phyloP scores from a whole-genome alignment of 2,888 invertebrate species.

The Choreutis nemorana region DNA sequence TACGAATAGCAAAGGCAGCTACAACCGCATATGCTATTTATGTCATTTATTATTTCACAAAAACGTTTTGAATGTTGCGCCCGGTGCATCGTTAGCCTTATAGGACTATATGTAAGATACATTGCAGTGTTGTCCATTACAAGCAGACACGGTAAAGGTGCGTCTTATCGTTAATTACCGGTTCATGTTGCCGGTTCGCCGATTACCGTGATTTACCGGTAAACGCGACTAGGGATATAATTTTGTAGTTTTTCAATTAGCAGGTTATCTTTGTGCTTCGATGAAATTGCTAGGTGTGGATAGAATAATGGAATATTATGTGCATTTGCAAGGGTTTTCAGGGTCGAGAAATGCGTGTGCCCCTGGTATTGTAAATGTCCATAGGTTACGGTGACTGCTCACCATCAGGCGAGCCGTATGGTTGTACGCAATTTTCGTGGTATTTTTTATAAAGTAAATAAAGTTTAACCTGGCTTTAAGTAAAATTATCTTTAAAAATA shows the following conservation, averaged over 20 bases:
- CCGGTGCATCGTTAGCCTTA: background rate
- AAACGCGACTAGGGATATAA: conserved; percentile 16
- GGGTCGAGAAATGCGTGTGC: too few species aligned
- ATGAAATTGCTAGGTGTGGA: conserved; percentile 5
- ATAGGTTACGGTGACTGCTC: too few species aligned
- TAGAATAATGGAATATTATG: conserved; percentile 1
- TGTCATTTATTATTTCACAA: too few species aligned
- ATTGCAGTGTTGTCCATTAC: conserved; percentile 33
- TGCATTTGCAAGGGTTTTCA: conserved; percentile 1
- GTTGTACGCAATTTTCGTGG: too few species aligned
- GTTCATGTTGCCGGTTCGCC: conserved; percentile 30
- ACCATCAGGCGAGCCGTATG: too few species aligned
- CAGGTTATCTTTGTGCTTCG: conserved; percentile 4
- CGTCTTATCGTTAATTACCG: conserved; percentile 54
- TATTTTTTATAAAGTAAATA: too few species aligned
- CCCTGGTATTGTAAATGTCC: too few species aligned
- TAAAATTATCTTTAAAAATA: too few species aligned
- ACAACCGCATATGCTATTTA: too few species aligned
- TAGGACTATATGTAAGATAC: conserved; percentile 13
- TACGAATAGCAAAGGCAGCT: too few species aligned
- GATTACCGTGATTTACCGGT: conserved; percentile 48
- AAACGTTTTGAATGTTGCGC: background rate
- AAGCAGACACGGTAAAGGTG: conserved; percentile 31
- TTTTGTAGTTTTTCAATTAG: conserved; percentile 23
- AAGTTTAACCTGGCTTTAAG: too few species aligned